Evolutionary conservation across 2,888 invertebrate genomes (phyloP).

Genomic region (Tanytarsus gracilentus): DNA sequence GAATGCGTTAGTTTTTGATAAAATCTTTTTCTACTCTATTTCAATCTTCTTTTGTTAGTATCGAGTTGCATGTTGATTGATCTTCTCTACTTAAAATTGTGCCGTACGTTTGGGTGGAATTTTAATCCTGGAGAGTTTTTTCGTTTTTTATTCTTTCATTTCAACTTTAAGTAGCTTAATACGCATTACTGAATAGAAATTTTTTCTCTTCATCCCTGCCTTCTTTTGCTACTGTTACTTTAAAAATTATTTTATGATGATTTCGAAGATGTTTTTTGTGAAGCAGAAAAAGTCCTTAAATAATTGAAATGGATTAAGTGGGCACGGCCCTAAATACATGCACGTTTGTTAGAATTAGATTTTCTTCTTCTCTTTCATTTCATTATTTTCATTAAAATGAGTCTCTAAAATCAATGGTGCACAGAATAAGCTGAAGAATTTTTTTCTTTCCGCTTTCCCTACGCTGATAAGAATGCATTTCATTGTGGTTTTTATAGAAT

Average conservation of each 20-base stretch:
- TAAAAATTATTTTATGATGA: too few species aligned
- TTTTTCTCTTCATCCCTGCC: not conserved
- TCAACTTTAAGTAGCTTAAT: constrained; percentile 16
- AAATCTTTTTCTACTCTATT: too few species aligned
- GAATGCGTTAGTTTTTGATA: too few species aligned
- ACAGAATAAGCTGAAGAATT: not conserved
- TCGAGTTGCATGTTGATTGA: too few species aligned
- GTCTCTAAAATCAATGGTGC: not conserved
- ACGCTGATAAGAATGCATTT: constrained; percentile 23
- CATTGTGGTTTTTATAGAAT: constrained; percentile 7
- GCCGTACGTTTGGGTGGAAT: not conserved
- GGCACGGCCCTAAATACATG: too few species aligned
- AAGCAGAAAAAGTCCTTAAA: too few species aligned
- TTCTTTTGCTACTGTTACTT: not conserved
- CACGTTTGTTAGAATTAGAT: too few species aligned
- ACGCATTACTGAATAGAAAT: not conserved
- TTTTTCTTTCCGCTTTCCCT: not conserved
- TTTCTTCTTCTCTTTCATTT: too few species aligned
- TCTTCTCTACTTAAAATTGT: too few species aligned
- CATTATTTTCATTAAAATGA: not conserved
- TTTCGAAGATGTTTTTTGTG: too few species aligned
- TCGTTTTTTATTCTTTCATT: not conserved
- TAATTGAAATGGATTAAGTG: not conserved
- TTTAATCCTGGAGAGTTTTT: too few species aligned
- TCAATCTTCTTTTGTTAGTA: too few species aligned